Evolutionary conservation across 2,113 vertebrate genomes (phyloP).

Genomic region (Corythoichthys intestinalis): DNA sequence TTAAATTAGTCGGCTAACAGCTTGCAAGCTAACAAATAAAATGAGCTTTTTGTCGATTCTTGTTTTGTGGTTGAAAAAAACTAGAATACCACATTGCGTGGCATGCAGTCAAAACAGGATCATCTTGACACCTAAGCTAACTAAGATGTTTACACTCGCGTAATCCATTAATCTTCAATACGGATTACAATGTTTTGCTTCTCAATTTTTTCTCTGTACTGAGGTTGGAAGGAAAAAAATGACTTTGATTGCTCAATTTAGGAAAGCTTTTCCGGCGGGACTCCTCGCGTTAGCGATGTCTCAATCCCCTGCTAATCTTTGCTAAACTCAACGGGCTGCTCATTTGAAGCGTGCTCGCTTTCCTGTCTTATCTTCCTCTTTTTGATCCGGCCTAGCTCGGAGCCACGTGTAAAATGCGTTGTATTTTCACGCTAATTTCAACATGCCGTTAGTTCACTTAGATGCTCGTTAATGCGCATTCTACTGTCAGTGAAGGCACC

Average conservation of each 20-base stretch:
- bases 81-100: background rate
- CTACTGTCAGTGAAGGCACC: conserved; percentile 24
- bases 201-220: conserved; percentile 51
- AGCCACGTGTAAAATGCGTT: conserved; percentile 48
- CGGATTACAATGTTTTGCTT: conserved; percentile 65
- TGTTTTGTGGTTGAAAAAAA: background rate
- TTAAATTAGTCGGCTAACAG: background rate
- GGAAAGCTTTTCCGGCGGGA: conserved; percentile 48
- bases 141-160: conserved; percentile 30
- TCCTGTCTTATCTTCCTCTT: conserved; percentile 54
- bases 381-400: conserved; percentile 25
- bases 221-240: conserved; percentile 57
- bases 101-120: background rate
- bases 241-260: conserved; percentile 75
- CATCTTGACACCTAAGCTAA: conserved; percentile 36
- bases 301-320: conserved; percentile 68
- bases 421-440: conserved; percentile 57
- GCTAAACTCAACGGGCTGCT: conserved; percentile 67
- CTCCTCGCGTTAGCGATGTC: conserved; percentile 48
- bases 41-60: background rate
- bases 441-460: conserved; percentile 25
- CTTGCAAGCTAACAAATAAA: background rate
- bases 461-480: conserved; percentile 28
- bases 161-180: conserved; percentile 50
- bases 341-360: conserved; percentile 67